Percentiles rank a stretch among this genome's conserved stretches.
Evolutionary conservation across 2,797 vertebrate species (phyloP).

Genomic region (Sebastolobus altivelis): DNA sequence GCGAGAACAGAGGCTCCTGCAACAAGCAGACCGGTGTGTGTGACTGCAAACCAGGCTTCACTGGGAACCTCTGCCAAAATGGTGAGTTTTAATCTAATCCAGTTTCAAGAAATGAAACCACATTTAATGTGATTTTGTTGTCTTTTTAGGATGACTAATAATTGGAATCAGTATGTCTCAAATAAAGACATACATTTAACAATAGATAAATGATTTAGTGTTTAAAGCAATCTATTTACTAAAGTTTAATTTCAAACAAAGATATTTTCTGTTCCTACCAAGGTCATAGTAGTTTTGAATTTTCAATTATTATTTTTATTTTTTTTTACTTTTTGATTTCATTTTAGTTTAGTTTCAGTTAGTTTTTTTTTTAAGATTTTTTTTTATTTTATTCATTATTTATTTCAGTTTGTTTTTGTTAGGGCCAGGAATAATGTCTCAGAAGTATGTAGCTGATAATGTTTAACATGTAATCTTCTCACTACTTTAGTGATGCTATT

Average conservation of each 20-base stretch:
- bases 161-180: neutral
- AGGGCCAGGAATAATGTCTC: no score
- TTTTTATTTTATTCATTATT: no score
- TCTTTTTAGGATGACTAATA: neutral
- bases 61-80: constrained; percentile 73
- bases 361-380: no score
- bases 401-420: no score
- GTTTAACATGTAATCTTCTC: no score
- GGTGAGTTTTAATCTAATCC: constrained; percentile 53
- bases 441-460: no score
- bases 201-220: neutral
- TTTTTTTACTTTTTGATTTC: no score
- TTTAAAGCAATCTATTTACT: neutral
- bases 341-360: no score
- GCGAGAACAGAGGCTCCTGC: constrained; percentile 78
- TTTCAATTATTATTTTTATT: no score
- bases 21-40: constrained; percentile 80
- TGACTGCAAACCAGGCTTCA: constrained; percentile 81
- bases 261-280: neutral
- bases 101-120: neutral
- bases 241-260: neutral
- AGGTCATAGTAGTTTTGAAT: fast-evolving
- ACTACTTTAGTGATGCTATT: no score
- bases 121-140: neutral
- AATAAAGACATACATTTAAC: neutral